A percentile compares a stretch with the other conserved stretches of the same genome.
Conservation (phyloP, 2,113 vertebrate genomes). For the Cepphus grylle region DNA sequence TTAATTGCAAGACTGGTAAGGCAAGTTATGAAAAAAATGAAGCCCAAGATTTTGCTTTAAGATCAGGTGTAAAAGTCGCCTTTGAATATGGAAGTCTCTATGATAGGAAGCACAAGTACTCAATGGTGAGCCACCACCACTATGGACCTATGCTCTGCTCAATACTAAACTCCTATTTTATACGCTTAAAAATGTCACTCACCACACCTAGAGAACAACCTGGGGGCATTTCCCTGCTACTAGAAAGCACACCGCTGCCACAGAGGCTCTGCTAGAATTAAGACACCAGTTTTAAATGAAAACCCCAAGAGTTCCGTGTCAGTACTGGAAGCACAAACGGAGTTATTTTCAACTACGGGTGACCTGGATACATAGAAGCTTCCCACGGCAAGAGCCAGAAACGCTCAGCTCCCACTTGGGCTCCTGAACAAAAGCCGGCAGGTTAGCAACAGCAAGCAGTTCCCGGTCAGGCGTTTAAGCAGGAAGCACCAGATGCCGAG, state of each 20-base stretch:
- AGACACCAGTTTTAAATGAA: neutral
- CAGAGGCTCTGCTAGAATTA: neutral
- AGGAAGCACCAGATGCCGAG: slow-evolving; percentile 3
- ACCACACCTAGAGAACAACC: neutral
- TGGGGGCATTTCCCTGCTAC: neutral
- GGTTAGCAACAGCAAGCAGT: slow-evolving; percentile 1
- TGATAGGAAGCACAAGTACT: neutral
- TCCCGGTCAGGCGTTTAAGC: neutral
- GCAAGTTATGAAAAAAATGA: neutral
- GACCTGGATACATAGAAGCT: neutral
- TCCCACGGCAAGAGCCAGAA: neutral
- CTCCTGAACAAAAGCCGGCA: neutral
- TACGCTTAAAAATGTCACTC: neutral
- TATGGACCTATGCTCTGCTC: neutral
- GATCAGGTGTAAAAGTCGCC: neutral
- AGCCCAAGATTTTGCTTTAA: neutral
- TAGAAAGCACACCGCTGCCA: neutral
- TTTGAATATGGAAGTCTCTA: neutral
- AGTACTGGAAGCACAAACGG: neutral
- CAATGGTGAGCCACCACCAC: neutral
- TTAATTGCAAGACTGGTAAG: neutral
- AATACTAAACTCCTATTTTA: neutral
- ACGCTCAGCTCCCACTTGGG: neutral
- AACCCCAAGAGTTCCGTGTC: neutral
- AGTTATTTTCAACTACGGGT: neutral